Conservation (phyloP, 2,113 vertebrate genomes). For the Platichthys stellatus region DNA sequence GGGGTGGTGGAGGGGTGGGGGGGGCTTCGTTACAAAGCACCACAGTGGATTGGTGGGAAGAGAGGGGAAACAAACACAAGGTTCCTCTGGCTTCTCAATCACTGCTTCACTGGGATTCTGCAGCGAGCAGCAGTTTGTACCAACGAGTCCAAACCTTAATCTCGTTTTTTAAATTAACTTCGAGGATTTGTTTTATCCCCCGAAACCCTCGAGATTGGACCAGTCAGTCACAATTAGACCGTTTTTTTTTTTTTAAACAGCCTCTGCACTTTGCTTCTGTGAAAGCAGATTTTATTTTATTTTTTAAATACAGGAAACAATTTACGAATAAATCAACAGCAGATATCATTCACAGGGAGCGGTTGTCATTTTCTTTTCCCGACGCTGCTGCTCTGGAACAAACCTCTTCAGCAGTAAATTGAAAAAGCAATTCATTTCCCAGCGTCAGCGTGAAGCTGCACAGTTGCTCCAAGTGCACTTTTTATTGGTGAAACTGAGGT, state of each 20-base stretch:
- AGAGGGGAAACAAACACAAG: slow-evolving; percentile 8
- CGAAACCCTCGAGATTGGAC: no score
- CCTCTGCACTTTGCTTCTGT: background rate
- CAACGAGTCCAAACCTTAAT: slow-evolving; percentile 27
- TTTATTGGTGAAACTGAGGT: slow-evolving; percentile 7
- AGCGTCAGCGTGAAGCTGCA: slow-evolving; percentile 9
- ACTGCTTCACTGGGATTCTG: slow-evolving; percentile 48
- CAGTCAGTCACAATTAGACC: no score
- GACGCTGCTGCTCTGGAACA: slow-evolving; percentile 52
- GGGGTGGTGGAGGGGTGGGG: slow-evolving; percentile 3
- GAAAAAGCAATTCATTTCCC: slow-evolving; percentile 67
- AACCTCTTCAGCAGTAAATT: slow-evolving; percentile 67
- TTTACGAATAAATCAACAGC: slow-evolving; percentile 20
- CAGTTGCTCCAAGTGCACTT: slow-evolving; percentile 15
- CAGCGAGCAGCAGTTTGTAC: slow-evolving; percentile 54
- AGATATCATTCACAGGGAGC: slow-evolving; percentile 47
- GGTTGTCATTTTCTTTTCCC: slow-evolving; percentile 44
- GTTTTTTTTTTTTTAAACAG: no score
- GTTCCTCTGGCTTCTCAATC: slow-evolving; percentile 55
- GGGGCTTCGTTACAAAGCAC: slow-evolving; percentile 62
- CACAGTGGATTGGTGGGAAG: slow-evolving; percentile 45
- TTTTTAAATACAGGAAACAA: background rate
- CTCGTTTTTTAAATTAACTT: background rate
- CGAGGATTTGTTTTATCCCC: background rate
- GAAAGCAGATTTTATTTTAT: no score